These are phyloP conservation scores for Antitype chi DNA, from an alignment of 2,888 invertebrate genomes.

Conservation along the genomic window DNA sequence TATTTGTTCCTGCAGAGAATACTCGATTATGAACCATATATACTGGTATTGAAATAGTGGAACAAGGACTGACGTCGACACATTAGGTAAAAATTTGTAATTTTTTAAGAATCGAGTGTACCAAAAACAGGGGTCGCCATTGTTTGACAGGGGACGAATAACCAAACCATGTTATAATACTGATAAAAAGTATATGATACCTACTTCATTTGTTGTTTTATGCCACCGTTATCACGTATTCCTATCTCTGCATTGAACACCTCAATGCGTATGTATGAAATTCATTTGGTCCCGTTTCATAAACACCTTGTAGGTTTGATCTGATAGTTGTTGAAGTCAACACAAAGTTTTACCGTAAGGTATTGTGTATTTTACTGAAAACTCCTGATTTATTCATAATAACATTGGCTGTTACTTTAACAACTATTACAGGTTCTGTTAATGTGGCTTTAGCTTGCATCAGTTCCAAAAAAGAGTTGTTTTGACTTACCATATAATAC, in stretches of 20 bases:
- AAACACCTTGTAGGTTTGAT: constrained; percentile 56
- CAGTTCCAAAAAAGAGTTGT: constrained; percentile 23
- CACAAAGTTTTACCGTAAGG: constrained; percentile 66
- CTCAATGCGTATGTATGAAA: constrained; percentile 57
- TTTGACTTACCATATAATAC: constrained; percentile 32
- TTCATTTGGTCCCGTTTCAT: constrained; percentile 58
- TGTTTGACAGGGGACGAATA: constrained; percentile 85
- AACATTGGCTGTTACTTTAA: background rate
- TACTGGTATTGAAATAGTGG: constrained; percentile 86
- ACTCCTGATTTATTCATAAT: constrained; percentile 6
- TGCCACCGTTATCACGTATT: constrained; percentile 71
- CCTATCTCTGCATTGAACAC: constrained; percentile 59
- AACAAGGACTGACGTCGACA: constrained; percentile 86
- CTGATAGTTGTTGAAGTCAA: constrained; percentile 53
- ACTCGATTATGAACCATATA: constrained; percentile 88
- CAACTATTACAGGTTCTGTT: constrained; percentile 3
- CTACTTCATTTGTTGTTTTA: constrained; percentile 73
- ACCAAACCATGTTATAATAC: constrained; percentile 67
- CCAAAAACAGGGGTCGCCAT: constrained; percentile 87
- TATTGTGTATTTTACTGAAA: constrained; percentile 52
- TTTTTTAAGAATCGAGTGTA: constrained; percentile 76
- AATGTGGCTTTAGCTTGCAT: constrained; percentile 10
- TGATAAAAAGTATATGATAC: constrained; percentile 67
- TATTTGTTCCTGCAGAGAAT: constrained; percentile 84
- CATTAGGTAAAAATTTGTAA: constrained; percentile 86